Conservation (phyloP, 2,888 invertebrate genomes). For the Ormyrus rosae region DNA sequence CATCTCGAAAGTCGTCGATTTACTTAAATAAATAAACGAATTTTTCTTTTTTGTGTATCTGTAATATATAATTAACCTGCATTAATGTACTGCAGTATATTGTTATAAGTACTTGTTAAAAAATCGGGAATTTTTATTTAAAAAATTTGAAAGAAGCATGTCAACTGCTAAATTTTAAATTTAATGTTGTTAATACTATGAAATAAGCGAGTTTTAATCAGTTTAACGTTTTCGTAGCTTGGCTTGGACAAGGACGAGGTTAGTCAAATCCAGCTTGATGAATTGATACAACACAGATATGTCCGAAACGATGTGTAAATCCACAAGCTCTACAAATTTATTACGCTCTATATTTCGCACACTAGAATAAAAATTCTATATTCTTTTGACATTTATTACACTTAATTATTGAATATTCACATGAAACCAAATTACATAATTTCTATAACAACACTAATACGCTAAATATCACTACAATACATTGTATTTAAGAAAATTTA, state of each 20-base stretch:
- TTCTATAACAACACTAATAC: neutral
- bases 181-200: too few species aligned
- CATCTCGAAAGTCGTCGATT: too few species aligned
- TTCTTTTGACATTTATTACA: neutral
- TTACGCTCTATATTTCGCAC: constrained; percentile 36
- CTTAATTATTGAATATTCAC: neutral
- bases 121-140: too few species aligned
- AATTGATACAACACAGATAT: constrained; percentile 65
- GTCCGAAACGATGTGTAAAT: constrained; percentile 60
- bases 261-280: constrained; percentile 73
- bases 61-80: too few species aligned
- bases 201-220: constrained; percentile 67
- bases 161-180: too few species aligned
- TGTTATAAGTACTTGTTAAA: too few species aligned
- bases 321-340: constrained; percentile 60
- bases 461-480: constrained; percentile 3
- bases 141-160: too few species aligned
- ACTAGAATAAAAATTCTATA: neutral
- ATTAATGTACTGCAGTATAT: too few species aligned
- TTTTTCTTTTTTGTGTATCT: too few species aligned
- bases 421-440: neutral
- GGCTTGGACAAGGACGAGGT: constrained; percentile 96
- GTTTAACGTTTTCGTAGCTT: constrained; percentile 85
- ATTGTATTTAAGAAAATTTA: neutral
- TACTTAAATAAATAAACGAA: too few species aligned